Evolutionary conservation across 2,888 invertebrate species (phyloP).

Genomic region (Gymnocheta viridis): DNA sequence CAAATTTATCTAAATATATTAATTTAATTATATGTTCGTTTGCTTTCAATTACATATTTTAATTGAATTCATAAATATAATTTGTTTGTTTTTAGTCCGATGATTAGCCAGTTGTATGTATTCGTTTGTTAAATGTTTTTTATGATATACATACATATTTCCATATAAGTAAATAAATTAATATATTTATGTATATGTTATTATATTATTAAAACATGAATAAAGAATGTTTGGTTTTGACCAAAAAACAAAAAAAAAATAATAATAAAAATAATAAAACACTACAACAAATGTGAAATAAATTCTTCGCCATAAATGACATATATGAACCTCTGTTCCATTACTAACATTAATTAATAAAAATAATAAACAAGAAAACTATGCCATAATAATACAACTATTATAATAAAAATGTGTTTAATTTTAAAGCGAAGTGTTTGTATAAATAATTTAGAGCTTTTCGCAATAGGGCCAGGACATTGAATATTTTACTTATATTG

Average conservation of each 20-base stretch:
- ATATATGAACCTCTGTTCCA: conserved; percentile 59
- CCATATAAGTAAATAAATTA: background rate
- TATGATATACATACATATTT: conserved; percentile 12
- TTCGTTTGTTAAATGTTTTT: conserved; percentile 53
- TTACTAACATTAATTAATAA: conserved; percentile 54
- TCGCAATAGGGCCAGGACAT: no score
- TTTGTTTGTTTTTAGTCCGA: conserved; percentile 9
- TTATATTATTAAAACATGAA: conserved; percentile 6
- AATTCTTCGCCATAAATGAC: conserved; percentile 56
- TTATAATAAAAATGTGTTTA: conserved; percentile 15
- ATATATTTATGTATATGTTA: conserved; percentile 44
- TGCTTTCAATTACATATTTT: conserved; percentile 19
- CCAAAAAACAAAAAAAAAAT: background rate
- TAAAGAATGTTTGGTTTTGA: conserved; percentile 24
- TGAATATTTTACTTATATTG: no score
- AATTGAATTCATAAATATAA: conserved; percentile 32
- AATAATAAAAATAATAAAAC: background rate
- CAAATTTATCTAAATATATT: background rate
- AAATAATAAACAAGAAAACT: conserved; percentile 24
- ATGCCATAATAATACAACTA: conserved; percentile 13
- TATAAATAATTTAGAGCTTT: no score
- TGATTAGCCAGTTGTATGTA: conserved; percentile 18
- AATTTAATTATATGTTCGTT: background rate
- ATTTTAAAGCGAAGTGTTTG: no score
- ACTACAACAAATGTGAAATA: conserved; percentile 20